A percentile compares a stretch with the other conserved stretches of the same genome.
phyloP scores from a whole-genome alignment of 2,113 vertebrate species.

The Irena cyanogastra region DNA sequence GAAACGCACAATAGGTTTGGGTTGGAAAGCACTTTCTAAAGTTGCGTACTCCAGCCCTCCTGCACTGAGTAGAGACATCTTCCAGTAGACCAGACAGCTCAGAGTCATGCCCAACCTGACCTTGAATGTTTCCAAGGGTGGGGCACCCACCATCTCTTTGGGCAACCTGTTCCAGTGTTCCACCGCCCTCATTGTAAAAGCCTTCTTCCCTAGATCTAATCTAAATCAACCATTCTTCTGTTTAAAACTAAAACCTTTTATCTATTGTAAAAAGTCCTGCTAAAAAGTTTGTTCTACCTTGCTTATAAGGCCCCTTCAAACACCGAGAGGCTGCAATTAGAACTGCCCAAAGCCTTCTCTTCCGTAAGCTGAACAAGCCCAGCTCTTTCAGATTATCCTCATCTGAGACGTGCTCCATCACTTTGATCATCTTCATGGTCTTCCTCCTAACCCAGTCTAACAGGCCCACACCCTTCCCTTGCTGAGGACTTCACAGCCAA shows the following conservation, averaged over 20 bases:
- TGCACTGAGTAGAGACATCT: neutral
- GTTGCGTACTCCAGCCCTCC: neutral
- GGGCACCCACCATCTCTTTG: neutral
- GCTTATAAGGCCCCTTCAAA: neutral
- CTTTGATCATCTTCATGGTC: neutral
- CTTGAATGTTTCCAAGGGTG: neutral
- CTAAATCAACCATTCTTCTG: neutral
- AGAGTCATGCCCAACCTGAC: accelerated
- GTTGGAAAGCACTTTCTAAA: neutral
- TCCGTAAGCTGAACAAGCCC: neutral
- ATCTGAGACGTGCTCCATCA: neutral
- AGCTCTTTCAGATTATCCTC: neutral
- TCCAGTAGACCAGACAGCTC: neutral
- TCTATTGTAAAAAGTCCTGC: neutral
- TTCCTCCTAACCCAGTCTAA: neutral
- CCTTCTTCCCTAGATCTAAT: neutral
- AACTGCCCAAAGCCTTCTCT: neutral
- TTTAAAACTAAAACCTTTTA: neutral
- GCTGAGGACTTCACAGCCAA: neutral
- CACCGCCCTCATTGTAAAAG: neutral
- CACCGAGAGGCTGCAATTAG: neutral
- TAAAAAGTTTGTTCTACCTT: neutral
- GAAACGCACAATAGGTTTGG: neutral
- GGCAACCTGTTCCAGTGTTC: neutral
- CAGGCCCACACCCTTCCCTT: neutral